Conservation (phyloP, 2,113 vertebrate genomes). For the Pluvialis apricaria region DNA sequence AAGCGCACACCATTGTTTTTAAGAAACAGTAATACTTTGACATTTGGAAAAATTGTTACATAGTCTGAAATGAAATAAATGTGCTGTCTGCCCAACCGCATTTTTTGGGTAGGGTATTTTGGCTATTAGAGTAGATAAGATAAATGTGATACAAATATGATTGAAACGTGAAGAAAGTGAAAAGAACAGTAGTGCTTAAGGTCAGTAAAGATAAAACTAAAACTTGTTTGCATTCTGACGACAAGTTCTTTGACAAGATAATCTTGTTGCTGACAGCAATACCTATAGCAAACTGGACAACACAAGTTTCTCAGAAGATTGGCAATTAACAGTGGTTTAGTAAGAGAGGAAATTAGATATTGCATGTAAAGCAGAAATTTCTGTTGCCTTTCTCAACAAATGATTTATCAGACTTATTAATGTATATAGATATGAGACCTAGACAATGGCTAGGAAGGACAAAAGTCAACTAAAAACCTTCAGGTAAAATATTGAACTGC, state of each 20-base stretch:
- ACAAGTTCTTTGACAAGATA: background rate
- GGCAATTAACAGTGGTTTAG: background rate
- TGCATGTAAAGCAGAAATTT: background rate
- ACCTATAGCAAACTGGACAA: background rate
- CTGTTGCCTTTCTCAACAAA: background rate
- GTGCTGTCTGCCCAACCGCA: background rate
- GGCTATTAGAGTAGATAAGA: background rate
- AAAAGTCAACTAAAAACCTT: background rate
- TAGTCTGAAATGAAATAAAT: background rate
- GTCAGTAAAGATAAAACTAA: background rate
- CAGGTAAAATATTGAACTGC: background rate
- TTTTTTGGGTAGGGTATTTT: background rate
- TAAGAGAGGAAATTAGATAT: background rate
- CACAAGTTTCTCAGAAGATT: background rate
- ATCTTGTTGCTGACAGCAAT: background rate
- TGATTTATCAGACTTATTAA: background rate
- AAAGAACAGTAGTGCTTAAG: background rate
- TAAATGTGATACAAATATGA: background rate
- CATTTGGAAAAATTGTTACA: background rate
- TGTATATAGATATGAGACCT: background rate
- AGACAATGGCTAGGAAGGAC: background rate
- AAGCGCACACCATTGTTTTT: background rate
- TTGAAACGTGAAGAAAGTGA: background rate
- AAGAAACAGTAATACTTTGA: background rate
- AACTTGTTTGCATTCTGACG: background rate